Conservation (phyloP, 1,140 invertebrate species). For the Lethocerus indicus region DNA sequence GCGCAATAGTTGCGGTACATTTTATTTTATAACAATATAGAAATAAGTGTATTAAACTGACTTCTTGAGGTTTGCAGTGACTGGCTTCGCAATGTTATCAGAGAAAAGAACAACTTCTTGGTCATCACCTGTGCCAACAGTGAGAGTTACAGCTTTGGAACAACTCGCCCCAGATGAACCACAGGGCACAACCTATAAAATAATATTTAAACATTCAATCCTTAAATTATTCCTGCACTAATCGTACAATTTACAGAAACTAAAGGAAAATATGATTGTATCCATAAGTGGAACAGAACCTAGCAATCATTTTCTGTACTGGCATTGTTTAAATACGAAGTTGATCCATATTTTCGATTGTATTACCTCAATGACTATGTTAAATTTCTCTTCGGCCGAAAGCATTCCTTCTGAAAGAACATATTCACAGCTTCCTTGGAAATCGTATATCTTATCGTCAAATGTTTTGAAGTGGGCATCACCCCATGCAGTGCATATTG, state of each 20-base stretch:
- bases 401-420: conserved; percentile 53
- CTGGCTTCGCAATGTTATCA: conserved; percentile 26
- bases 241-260: no score
- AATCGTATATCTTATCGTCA: conserved; percentile 66
- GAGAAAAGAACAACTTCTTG: conserved; percentile 42
- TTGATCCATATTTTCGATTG: no score
- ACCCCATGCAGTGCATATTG: conserved; percentile 63
- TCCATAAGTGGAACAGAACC: no score
- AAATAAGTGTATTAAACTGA: not conserved
- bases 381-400: conserved; percentile 41
- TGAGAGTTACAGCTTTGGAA: conserved; percentile 59
- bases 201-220: not conserved
- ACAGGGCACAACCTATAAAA: conserved; percentile 57
- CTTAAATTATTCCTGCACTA: no score
- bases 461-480: conserved; percentile 78
- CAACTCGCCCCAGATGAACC: conserved; percentile 73
- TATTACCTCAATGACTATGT: conserved; percentile 46
- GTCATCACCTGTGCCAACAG: conserved; percentile 31
- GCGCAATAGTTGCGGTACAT: no score
- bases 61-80: conserved; percentile 10
- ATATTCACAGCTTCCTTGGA: conserved; percentile 77
- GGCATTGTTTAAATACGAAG: no score
- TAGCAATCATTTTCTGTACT: no score
- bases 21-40: conserved; percentile 3
- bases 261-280: conserved; percentile 16